Conservation (phyloP, 2,888 invertebrate genomes). For the Apamea monoglypha region DNA sequence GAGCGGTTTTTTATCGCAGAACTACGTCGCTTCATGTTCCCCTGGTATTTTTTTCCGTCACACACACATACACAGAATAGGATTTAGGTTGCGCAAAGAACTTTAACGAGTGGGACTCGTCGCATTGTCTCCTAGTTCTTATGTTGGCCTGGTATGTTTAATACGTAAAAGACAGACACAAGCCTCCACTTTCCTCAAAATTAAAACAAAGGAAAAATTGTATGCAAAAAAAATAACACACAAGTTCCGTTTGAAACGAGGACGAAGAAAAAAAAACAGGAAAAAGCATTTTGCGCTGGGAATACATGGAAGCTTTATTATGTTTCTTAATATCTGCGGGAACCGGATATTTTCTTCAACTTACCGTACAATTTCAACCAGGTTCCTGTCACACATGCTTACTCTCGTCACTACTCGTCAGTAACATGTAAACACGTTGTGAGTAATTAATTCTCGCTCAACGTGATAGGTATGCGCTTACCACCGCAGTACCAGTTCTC, state of each 20-base stretch:
- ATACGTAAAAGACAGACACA: conserved; percentile 47
- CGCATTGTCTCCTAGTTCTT: conserved; percentile 63
- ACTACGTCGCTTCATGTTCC: conserved; percentile 74
- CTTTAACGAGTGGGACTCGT: conserved; percentile 54
- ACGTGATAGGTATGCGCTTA: conserved; percentile 47
- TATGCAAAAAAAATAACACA: conserved; percentile 32
- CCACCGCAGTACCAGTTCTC: conserved; percentile 35
- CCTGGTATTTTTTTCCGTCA: conserved; percentile 70
- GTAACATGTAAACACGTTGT: conserved; percentile 34
- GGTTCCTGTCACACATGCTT: conserved; percentile 21
- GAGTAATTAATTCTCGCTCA: conserved; percentile 57
- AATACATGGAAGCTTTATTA: background rate
- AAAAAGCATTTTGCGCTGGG: conserved; percentile 10
- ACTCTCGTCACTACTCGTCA: too few species aligned
- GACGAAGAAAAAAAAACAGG: conserved; percentile 2
- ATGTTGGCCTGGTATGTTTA: conserved; percentile 57
- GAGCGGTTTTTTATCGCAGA: conserved; percentile 72
- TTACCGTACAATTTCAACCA: background rate
- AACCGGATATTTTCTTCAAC: conserved; percentile 2
- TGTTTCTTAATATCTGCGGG: background rate
- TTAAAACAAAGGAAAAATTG: conserved; percentile 49
- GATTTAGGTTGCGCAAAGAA: conserved; percentile 64
- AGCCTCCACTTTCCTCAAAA: conserved; percentile 35
- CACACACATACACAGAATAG: conserved; percentile 59
- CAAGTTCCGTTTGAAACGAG: conserved; percentile 13